Conservation (phyloP, 2,888 invertebrate species). For the Aquatica leii region DNA sequence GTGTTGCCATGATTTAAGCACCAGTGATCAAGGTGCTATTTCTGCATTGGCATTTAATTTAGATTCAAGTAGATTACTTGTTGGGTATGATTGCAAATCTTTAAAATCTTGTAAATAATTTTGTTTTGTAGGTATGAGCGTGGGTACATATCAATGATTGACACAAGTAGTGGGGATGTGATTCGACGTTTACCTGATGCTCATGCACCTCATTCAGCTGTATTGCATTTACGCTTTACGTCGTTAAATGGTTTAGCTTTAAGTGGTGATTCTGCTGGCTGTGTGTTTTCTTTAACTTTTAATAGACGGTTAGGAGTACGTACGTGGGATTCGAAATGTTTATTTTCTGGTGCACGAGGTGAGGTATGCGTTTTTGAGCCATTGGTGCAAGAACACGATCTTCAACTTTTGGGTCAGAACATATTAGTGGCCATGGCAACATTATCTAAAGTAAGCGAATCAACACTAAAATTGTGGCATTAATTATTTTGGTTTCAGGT, state of each 20-base stretch:
- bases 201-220: conserved; percentile 84
- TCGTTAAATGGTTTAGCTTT: conserved; percentile 69
- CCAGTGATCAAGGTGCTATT: conserved; percentile 78
- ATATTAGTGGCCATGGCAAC: conserved; percentile 93
- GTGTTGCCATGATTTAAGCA: conserved; percentile 78
- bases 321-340: conserved; percentile 88
- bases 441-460: conserved; percentile 80
- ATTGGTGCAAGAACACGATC: conserved; percentile 61
- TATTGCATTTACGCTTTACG: conserved; percentile 71
- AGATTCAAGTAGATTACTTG: conserved; percentile 85
- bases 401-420: conserved; percentile 75
- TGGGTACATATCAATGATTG: conserved; percentile 91
- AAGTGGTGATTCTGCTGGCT: conserved; percentile 86
- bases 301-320: conserved; percentile 87
- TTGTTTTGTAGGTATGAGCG: conserved; percentile 67
- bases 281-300: conserved; percentile 93
- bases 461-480: too few species aligned
- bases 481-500: conserved; percentile 65
- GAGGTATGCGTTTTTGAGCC: conserved; percentile 86
- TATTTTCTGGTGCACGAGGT: conserved; percentile 97
- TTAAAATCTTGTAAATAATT: too few species aligned
- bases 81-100: conserved; percentile 63
- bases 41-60: conserved; percentile 86
- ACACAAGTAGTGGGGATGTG: conserved; percentile 80
- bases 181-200: conserved; percentile 79